Base-by-base conservation (phyloP, 2,888 invertebrate genomes). In the Odontomyia ornata region DNA sequence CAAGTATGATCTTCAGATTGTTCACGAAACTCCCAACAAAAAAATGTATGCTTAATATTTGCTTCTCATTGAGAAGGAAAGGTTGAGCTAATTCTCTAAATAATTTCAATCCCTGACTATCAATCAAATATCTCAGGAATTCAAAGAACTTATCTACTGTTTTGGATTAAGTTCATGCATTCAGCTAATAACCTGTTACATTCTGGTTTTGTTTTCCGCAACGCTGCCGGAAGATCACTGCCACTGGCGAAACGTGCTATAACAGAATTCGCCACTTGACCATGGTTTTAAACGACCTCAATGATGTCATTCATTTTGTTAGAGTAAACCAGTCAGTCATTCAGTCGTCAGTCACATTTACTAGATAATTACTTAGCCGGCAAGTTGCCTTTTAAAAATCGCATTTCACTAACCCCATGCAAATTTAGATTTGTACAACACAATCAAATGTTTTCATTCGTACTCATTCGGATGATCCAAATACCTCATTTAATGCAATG, bases 261-360 rank as follows among this genome's bases (percentile, higher is more conserved):
- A 36, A 36, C 36, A 36, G 9, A 5, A 9, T 36, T 36, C 36
- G 3, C 36, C 36, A 36, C 36, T 36, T 36, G 36, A 36, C 52
- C 13, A 15, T 43, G 36, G 36, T 9, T 75, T 60, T 28, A 56
- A 71, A 30, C 57, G 30, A 56, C 56, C 25, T 30, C 47, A 64
- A 75, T 75, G 75, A 75, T 75, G 75, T 75, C 75, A 75, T 75
- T 13, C 28, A 64, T 52, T 47, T 25, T 30, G 36, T 36, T 36
- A 9, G 9, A 5, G 36, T 36, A 7, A 52, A 52, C 52, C 60
- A 67, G 67, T 46, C 46, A 30, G 46, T 21, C 13, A 13, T 7
- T 21, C 56, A 52, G 47, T 69, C 47, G 1, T 28, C 36, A 67
- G n/a, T 36, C 36, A 36, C 13, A 27, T 27, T 27, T n/a, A 69